These are phyloP conservation scores for Drosophila acutilabella DNA, from an alignment of 2,888 invertebrate genomes.

Conservation along the genomic window DNA sequence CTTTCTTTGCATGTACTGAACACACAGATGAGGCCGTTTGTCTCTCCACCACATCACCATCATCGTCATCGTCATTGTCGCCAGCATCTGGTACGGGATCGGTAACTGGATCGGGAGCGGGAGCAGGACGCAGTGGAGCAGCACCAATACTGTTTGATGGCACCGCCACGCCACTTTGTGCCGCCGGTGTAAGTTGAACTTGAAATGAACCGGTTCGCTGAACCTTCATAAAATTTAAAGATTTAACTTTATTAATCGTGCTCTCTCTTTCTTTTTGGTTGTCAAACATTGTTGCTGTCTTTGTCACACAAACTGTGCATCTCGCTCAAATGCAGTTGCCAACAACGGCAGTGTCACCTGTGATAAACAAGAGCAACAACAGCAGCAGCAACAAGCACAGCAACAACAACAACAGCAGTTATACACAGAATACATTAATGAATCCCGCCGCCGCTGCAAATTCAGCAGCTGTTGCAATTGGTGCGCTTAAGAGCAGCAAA, in stretches of 20 bases:
- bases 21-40: conserved; percentile 80
- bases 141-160: conserved; percentile 83
- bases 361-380: conserved; percentile 82
- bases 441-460: conserved; percentile 29
- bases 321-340: conserved; percentile 70
- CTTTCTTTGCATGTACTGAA: neutral
- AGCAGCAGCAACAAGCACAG: conserved; percentile 45
- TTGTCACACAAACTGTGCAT: neutral
- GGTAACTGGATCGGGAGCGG: conserved; percentile 1
- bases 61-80: conserved; percentile 25
- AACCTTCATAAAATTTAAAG: no score
- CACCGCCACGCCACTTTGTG: conserved; percentile 84
- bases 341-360: conserved; percentile 83
- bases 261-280: conserved; percentile 28
- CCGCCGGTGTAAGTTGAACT: conserved; percentile 80
- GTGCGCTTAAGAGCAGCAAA: conserved; percentile 33
- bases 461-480: conserved; percentile 30
- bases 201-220: neutral
- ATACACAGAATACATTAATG: conserved; percentile 19
- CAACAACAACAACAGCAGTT: conserved; percentile 42
- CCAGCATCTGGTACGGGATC: conserved; percentile 12
- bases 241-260: neutral
- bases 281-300: conserved; percentile 14
- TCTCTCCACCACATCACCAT: conserved; percentile 67
- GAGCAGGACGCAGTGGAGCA: conserved; percentile 7